Evolutionary conservation across 2,113 vertebrate species (phyloP).

Genomic region (Melierax canorus): DNA sequence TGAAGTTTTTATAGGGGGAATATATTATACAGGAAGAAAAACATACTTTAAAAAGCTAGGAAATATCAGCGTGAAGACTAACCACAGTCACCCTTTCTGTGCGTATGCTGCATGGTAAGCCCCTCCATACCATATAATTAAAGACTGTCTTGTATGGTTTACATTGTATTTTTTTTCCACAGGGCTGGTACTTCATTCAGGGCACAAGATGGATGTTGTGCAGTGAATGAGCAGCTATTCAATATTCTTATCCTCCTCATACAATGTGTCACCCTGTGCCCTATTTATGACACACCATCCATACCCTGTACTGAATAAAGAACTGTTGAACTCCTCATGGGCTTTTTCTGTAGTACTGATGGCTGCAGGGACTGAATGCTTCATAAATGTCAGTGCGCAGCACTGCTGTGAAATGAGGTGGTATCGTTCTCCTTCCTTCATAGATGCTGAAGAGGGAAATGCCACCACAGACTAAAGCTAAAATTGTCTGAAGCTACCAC

Average conservation of each 20-base stretch:
- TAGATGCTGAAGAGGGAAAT: neutral
- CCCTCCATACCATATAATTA: neutral
- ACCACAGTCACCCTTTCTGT: neutral
- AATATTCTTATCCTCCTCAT: constrained; percentile 48
- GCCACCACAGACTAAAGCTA: neutral
- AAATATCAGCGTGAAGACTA: neutral
- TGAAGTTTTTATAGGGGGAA: neutral
- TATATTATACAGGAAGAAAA: neutral
- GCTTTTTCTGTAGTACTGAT: neutral
- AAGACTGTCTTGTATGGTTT: constrained; percentile 35
- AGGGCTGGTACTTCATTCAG: constrained; percentile 11
- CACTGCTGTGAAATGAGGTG: neutral
- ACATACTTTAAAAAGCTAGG: neutral
- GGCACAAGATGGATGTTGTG: constrained; percentile 48
- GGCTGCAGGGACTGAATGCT: neutral
- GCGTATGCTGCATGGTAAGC: neutral
- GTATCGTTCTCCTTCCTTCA: neutral
- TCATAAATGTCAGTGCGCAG: neutral
- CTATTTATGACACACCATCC: neutral
- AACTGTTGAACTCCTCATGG: neutral
- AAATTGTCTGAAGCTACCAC: neutral
- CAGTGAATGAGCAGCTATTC: constrained; percentile 50
- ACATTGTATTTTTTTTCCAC: constrained; percentile 50
- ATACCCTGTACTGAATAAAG: neutral
- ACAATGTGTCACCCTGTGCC: constrained; percentile 61